A percentile compares a stretch with the other conserved stretches of the same genome.
These are phyloP conservation scores for Leuciscus waleckii DNA, from an alignment of 2,797 vertebrate species.

Conservation along the genomic window DNA sequence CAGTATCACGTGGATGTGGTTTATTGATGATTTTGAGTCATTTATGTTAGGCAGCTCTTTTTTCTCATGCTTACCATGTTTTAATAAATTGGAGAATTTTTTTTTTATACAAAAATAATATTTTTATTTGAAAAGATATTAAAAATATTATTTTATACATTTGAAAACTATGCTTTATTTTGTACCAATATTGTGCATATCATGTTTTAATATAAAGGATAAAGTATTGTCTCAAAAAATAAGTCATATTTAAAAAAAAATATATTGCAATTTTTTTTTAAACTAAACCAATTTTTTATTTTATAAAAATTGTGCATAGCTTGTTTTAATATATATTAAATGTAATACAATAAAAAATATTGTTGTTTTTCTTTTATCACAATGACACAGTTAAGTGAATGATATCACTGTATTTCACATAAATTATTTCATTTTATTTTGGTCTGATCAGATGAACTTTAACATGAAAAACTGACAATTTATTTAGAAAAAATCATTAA, in stretches of 20 bases:
- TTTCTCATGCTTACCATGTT: background rate
- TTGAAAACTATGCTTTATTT: background rate
- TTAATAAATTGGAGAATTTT: background rate
- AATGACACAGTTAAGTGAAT: no score
- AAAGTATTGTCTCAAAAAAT: background rate
- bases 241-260: background rate
- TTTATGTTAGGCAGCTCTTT: background rate
- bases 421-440: background rate
- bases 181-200: background rate
- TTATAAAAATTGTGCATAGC: background rate
- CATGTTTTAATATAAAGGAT: background rate
- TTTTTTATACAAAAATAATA: background rate
- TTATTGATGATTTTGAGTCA: background rate
- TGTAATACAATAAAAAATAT: background rate
- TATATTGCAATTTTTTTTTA: no score
- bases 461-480: background rate
- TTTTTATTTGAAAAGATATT: background rate
- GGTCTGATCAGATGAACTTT: background rate
- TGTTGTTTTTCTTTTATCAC: background rate
- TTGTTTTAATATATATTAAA: background rate
- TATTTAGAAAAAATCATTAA: background rate
- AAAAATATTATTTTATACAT: no score
- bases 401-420: background rate
- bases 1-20: slow-evolving; percentile 1
- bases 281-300: no score